These are phyloP conservation scores for Theonella swinhoei DNA, from an alignment of 37 sponge, comb jelly and placozoan genomes.

Conservation along the genomic window DNA sequence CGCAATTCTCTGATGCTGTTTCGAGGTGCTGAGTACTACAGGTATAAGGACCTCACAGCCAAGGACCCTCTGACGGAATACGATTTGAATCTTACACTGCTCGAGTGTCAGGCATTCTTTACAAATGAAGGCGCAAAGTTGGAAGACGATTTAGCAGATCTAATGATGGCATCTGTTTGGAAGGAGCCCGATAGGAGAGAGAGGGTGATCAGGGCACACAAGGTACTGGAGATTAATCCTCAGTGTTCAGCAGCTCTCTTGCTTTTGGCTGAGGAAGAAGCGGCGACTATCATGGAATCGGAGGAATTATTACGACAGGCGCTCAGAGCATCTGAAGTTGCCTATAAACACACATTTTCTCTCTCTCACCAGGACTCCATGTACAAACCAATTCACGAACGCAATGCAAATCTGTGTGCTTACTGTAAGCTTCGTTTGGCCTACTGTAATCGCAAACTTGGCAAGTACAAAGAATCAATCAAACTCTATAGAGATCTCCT, in stretches of 20 bases:
- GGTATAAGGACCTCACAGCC: constrained; percentile 41
- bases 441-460: constrained; percentile 74
- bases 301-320: constrained; percentile 51
- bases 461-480: constrained; percentile 72
- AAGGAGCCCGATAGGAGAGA: constrained; percentile 41
- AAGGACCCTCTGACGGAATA: constrained; percentile 58
- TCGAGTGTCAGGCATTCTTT: constrained; percentile 70
- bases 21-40: constrained; percentile 79
- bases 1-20: constrained; percentile 78
- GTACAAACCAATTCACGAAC: constrained; percentile 64
- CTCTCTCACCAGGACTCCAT: constrained; percentile 56
- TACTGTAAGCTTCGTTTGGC: constrained; percentile 73
- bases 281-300: constrained; percentile 61
- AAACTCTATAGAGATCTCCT: constrained; percentile 72
- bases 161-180: constrained; percentile 65
- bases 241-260: constrained; percentile 64
- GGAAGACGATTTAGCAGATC: constrained; percentile 26
- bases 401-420: constrained; percentile 39
- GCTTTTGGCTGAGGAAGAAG: constrained; percentile 76
- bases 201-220: constrained; percentile 56
- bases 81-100: constrained; percentile 58
- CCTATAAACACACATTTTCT: neutral
- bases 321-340: constrained; percentile 40
- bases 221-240: constrained; percentile 63
- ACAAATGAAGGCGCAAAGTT: constrained; percentile 38